Percentiles rank a stretch among this genome's conserved stretches.
Conservation (phyloP, 2,113 vertebrate species). For the Synodontis membranacea region DNA sequence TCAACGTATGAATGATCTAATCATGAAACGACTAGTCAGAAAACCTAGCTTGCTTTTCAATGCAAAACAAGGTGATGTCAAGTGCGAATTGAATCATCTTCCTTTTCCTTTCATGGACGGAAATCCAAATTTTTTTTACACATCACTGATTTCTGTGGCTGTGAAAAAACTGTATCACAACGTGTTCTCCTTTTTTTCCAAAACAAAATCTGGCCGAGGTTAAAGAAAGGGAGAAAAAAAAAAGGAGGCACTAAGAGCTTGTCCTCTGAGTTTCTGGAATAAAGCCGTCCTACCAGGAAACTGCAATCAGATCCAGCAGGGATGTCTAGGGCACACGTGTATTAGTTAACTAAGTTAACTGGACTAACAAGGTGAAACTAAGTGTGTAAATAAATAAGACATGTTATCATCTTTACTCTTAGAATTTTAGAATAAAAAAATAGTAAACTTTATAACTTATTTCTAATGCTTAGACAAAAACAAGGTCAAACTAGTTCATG, state of each 20-base stretch:
- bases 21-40: background rate
- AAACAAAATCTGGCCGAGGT: background rate
- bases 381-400: background rate
- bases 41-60: background rate
- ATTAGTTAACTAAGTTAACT: background rate
- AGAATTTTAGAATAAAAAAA: background rate
- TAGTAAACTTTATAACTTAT: background rate
- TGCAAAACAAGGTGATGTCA: background rate
- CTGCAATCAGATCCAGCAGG: constrained; percentile 30
- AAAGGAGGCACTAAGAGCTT: background rate
- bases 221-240: background rate
- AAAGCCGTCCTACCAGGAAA: background rate
- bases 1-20: background rate
- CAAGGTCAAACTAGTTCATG: background rate
- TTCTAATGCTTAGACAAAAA: background rate
- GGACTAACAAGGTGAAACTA: no score
- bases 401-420: background rate
- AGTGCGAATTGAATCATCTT: background rate
- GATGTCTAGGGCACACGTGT: background rate
- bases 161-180: background rate
- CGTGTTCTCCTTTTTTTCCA: background rate
- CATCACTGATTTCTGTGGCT: background rate
- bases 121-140: background rate
- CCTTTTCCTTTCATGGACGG: no score
- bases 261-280: constrained; percentile 9